Percentiles rank a stretch among this genome's conserved stretches.
These are phyloP conservation scores for Papilio polyxenes DNA, from an alignment of 1,140 invertebrate genomes.

Conservation along the genomic window DNA sequence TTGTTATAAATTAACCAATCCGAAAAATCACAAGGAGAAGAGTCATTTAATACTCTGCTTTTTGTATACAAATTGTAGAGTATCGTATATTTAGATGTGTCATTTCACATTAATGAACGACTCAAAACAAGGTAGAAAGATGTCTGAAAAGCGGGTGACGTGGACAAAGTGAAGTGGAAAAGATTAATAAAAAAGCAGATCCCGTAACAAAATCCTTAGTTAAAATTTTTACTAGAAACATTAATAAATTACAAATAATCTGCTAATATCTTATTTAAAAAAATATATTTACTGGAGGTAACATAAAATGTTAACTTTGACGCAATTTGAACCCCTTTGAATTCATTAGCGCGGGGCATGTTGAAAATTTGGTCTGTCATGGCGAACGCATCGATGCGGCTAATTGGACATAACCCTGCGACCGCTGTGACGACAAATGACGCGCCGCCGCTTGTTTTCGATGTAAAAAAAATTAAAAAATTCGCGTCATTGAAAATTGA, in stretches of 20 bases:
- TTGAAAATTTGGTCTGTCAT: conserved; percentile 1
- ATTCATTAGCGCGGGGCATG: conserved; percentile 7
- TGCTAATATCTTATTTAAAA: too few relatives aligned
- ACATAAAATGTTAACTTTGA: too few relatives aligned
- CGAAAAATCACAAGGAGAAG: conserved; percentile 10
- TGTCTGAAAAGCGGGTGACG: too few relatives aligned
- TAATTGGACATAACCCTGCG: conserved; percentile 13
- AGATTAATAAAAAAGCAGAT: too few relatives aligned
- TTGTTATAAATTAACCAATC: conserved; percentile 37
- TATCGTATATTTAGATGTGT: not conserved
- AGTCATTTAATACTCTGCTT: conserved; percentile 4
- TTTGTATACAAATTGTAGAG: not conserved
- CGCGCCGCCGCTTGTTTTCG: not conserved
- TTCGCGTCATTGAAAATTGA: not conserved
- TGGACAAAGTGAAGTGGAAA: too few relatives aligned
- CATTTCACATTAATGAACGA: too few relatives aligned
- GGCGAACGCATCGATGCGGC: conserved; percentile 4
- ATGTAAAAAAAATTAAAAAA: not conserved
- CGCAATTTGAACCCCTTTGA: conserved; percentile 11
- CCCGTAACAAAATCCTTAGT: not conserved
- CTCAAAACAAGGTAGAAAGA: too few relatives aligned
- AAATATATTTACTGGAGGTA: too few relatives aligned
- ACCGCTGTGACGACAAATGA: conserved; percentile 20
- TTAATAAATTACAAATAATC: too few relatives aligned
- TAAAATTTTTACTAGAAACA: too few relatives aligned